phyloP scores from a whole-genome alignment of 1,140 invertebrate species.

The Sycobia sp. region DNA sequence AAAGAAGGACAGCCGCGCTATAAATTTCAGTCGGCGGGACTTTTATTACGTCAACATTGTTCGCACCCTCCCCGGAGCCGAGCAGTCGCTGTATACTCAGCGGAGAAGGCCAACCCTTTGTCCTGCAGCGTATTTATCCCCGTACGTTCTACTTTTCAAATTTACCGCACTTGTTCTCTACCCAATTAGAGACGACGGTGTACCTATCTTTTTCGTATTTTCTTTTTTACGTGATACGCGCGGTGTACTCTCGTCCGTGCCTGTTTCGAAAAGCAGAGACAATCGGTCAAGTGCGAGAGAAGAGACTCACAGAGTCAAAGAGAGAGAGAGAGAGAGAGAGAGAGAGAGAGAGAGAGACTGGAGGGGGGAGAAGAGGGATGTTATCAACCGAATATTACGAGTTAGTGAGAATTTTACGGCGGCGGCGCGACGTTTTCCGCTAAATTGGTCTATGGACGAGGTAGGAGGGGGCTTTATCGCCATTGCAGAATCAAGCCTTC shows the following conservation, averaged over 20 bases:
- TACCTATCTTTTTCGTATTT: constrained; percentile 23
- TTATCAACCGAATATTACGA: constrained; percentile 38
- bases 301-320: constrained; percentile 1
- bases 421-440: constrained; percentile 9
- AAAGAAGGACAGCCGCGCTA: too few relatives aligned
- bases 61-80: too few relatives aligned
- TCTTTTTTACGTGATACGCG: background rate
- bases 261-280: too few relatives aligned
- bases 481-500: constrained; percentile 27
- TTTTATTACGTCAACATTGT: constrained; percentile 20
- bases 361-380: background rate
- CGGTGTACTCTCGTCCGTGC: too few relatives aligned
- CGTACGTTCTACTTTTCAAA: too few relatives aligned
- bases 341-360: constrained; percentile 14
- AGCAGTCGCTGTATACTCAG: too few relatives aligned
- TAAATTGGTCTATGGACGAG: constrained; percentile 36
- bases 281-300: too few relatives aligned
- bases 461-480: constrained; percentile 27
- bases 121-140: too few relatives aligned
- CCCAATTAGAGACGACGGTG: too few relatives aligned
- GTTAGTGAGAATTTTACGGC: constrained; percentile 36
- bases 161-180: too few relatives aligned
- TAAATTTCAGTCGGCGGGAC: constrained; percentile 25
- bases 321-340: background rate
- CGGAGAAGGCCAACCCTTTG: too few relatives aligned